Evolutionary conservation across 1,140 invertebrate species (phyloP).

Genomic region (Marisa cornuarietis): DNA sequence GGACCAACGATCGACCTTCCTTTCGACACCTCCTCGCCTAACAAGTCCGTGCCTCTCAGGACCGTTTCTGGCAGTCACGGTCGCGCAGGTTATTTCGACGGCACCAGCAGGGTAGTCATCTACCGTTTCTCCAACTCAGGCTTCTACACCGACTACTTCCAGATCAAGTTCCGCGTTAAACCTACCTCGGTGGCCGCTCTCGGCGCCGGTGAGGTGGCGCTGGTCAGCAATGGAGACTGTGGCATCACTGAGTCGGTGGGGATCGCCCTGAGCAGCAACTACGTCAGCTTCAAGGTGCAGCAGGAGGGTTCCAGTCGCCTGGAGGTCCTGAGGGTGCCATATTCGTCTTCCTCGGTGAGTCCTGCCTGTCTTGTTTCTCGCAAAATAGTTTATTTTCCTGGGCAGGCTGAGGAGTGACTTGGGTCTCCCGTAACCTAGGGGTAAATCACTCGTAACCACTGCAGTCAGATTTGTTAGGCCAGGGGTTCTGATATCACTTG

Average conservation of each 20-base stretch:
- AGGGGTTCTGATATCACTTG: no score
- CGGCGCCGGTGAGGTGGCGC: neutral
- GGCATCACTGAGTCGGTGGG: slow-evolving; percentile 18
- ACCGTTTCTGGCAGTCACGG: neutral
- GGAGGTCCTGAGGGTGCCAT: neutral
- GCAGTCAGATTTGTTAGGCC: no score
- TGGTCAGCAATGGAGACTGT: slow-evolving; percentile 33
- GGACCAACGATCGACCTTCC: neutral
- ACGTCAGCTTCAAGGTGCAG: slow-evolving; percentile 25
- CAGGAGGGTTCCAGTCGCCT: neutral
- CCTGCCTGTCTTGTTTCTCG: no score
- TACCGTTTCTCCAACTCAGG: slow-evolving; percentile 28
- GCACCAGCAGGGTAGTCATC: slow-evolving; percentile 15
- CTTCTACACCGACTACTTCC: slow-evolving; percentile 26
- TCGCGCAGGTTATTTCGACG: slow-evolving; percentile 6
- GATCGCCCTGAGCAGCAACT: slow-evolving; percentile 15
- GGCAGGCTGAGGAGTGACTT: no score
- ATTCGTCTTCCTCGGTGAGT: neutral
- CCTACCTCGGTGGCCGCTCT: neutral
- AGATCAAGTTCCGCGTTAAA: slow-evolving; percentile 18
- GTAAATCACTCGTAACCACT: no score
- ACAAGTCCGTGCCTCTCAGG: slow-evolving; percentile 5
- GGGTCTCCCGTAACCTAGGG: no score
- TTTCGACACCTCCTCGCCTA: slow-evolving; percentile 2
- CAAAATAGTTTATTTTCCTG: no score